Evolutionary conservation across 2,888 invertebrate genomes (phyloP), one percentile per base, ranked within the genome.

Genomic region (Sinohyriopsis cumingii): DNA sequence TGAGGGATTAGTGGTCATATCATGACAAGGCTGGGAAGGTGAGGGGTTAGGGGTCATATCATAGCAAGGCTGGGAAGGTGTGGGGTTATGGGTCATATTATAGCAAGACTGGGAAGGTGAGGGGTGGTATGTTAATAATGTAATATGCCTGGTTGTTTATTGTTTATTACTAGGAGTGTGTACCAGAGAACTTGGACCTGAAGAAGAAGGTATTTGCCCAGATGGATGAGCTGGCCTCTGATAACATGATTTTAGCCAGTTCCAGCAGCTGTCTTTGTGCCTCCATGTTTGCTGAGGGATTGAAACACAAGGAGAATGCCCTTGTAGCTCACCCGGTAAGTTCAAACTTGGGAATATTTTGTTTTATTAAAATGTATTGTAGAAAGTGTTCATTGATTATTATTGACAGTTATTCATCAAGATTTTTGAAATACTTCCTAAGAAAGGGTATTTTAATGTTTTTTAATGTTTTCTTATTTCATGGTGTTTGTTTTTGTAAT

Each of bases 231-330:
- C 91, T 96, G 1, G 82, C 79, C n/a, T 69, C 75, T 28, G 82
- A 83, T 25, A 69, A 82, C 24, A 85, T 85, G 65, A 88, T 98
- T 79, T 87, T 98, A 6, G 96, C 97, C 0, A 97, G 97, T 84
- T 98, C 98, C 0, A 97, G 98, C 0, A 97, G 97, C 67, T 97
- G 97, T 19, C 96, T 97, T 72, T 91, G 95, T 73, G 96, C 98
- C 0, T 98, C 98, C 0, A 90, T 94, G 68, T 95, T 98, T 88
- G 95, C 95, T 55, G 94, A 95, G 73, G 93, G 93, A 56, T 90
- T 99, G 74, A 94, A 94, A 84, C 94, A 98, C 87, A 92, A 92
- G 73, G 89, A 77, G 25, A 86, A 89, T 53, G 86, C 86, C 68
- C 82, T 90, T 9, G 88, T 91, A 19, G 95, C 96, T 0, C 98